Conservation (phyloP, 1,140 invertebrate genomes). For the Heliothis subflexa region DNA sequence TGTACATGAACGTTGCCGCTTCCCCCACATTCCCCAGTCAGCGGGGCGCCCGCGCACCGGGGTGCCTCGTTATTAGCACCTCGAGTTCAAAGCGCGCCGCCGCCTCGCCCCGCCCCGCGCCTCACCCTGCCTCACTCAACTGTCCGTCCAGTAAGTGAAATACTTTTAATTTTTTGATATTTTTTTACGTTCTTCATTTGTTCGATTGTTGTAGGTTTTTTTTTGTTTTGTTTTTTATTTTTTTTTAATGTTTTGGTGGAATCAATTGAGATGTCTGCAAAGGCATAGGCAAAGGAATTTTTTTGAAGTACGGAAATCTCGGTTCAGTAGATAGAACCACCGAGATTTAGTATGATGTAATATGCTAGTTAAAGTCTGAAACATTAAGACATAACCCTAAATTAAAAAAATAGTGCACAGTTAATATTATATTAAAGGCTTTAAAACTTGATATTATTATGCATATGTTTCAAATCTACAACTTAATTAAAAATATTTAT, state of each 20-base stretch:
- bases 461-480: no score
- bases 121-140: neutral
- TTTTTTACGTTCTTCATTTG: constrained; percentile 10
- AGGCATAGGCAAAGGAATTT: no score
- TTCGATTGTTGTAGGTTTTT: constrained; percentile 21
- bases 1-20: neutral
- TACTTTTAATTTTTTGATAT: constrained; percentile 19
- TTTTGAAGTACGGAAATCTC: no score
- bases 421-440: no score
- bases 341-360: no score
- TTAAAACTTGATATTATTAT: no score
- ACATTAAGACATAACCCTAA: no score
- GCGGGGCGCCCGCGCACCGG: constrained; percentile 75
- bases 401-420: no score
- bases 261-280: neutral
- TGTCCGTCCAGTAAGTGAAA: constrained; percentile 44
- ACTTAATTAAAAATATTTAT: no score
- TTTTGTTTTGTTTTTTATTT: neutral
- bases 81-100: constrained; percentile 74
- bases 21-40: constrained; percentile 71
- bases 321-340: no score
- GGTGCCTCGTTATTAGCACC: constrained; percentile 84
- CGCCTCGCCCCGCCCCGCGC: constrained; percentile 30
- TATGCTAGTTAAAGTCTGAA: no score
- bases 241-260: neutral